Conservation (phyloP, 30 jellyfish, hydroid and myxozoan genomes). For the Hydra vulgaris region DNA sequence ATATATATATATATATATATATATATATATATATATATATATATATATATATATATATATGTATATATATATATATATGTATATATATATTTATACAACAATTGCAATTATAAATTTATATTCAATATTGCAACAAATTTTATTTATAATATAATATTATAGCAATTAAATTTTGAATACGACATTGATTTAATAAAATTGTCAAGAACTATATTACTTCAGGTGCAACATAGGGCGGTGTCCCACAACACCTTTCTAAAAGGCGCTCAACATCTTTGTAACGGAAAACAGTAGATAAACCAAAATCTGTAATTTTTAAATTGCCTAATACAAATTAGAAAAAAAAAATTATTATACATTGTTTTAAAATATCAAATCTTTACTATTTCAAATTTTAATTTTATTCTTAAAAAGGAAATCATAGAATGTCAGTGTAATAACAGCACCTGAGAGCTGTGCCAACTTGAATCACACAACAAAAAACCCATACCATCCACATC, state of each 20-base stretch:
- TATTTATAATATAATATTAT: too few species aligned
- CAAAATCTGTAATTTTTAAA: conserved; percentile 87
- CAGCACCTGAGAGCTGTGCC: neutral
- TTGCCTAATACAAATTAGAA: conserved; percentile 39
- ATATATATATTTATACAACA: too few species aligned
- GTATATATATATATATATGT: too few species aligned
- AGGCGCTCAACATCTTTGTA: conserved; percentile 69
- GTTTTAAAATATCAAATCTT: too few species aligned
- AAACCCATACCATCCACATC: conserved; percentile 60
- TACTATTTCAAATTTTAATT: neutral
- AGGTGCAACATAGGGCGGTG: conserved; percentile 99
- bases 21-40: too few species aligned
- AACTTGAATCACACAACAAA: neutral
- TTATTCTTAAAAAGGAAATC: neutral
- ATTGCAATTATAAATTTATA: too few species aligned
- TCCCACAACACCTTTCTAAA: conserved; percentile 91
- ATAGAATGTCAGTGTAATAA: neutral
- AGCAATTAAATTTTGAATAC: too few species aligned
- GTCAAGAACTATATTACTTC: conserved; percentile 40
- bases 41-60: too few species aligned
- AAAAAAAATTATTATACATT: too few species aligned
- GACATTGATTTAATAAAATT: too few species aligned
- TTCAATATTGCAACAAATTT: too few species aligned
- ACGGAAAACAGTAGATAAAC: conserved; percentile 86
- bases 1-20: too few species aligned